These are phyloP conservation scores for Coenonympha arcania DNA, from an alignment of 2,888 invertebrate species.

Conservation along the genomic window DNA sequence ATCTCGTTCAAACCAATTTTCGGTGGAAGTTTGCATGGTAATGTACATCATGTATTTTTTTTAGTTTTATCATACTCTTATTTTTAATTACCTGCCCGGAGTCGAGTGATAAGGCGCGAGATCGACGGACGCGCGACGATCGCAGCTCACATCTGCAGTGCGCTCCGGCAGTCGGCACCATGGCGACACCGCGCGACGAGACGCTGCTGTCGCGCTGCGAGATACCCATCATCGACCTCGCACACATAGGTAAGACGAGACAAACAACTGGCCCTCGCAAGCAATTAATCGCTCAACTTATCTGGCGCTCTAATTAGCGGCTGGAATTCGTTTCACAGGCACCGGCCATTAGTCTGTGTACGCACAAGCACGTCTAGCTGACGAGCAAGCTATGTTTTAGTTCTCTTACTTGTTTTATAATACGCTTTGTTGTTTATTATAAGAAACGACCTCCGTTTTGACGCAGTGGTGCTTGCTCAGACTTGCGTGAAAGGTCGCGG, in stretches of 20 bases:
- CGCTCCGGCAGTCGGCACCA: constrained; percentile 45
- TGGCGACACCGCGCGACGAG: constrained; percentile 74
- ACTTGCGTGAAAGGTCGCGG: no score
- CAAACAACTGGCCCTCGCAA: no score
- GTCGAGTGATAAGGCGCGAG: constrained; percentile 63
- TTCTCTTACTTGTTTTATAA: neutral
- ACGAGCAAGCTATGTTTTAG: neutral
- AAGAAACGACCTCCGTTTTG: no score
- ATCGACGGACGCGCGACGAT: constrained; percentile 45
- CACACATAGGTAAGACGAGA: constrained; percentile 77
- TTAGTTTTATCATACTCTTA: no score
- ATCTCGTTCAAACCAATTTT: no score
- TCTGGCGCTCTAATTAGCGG: constrained; percentile 46
- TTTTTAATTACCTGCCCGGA: constrained; percentile 66
- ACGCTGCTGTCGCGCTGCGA: constrained; percentile 80
- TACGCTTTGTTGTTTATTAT: constrained; percentile 9
- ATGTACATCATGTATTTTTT: no score
- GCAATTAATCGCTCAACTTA: constrained; percentile 38
- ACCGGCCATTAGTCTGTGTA: constrained; percentile 14
- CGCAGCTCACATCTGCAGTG: constrained; percentile 38
- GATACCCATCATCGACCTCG: constrained; percentile 84
- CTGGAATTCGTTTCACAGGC: constrained; percentile 39
- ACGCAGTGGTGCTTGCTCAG: no score
- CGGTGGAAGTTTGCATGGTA: no score
- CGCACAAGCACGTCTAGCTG: neutral